These are phyloP conservation scores for Drosophila percnosoma DNA, from an alignment of 2,888 invertebrate species.

Conservation along the genomic window DNA sequence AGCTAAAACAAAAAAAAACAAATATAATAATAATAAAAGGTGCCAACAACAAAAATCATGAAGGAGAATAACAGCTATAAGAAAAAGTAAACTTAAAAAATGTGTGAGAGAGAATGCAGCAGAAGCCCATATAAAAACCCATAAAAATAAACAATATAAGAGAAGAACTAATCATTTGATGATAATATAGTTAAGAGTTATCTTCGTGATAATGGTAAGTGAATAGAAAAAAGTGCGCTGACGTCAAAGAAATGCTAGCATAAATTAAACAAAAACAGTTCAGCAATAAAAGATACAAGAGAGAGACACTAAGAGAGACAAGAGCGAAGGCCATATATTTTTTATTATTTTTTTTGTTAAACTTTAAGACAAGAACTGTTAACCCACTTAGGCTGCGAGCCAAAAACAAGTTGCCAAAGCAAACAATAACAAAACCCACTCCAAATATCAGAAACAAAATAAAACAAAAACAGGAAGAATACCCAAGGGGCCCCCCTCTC, in stretches of 20 bases:
- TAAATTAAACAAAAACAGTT: constrained; percentile 42
- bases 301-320: not conserved
- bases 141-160: constrained; percentile 30
- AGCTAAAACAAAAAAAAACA: constrained; percentile 24
- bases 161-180: constrained; percentile 31
- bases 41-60: constrained; percentile 30
- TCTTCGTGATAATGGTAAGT: constrained; percentile 36
- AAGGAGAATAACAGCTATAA: constrained; percentile 8
- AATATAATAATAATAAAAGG: constrained; percentile 45
- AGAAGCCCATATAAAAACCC: constrained; percentile 15
- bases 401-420: constrained; percentile 47
- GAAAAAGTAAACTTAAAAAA: constrained; percentile 38
- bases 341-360: constrained; percentile 25
- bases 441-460: constrained; percentile 13
- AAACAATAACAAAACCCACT: constrained; percentile 22
- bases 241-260: constrained; percentile 48
- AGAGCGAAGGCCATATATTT: not conserved
- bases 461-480: constrained; percentile 41
- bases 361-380: constrained; percentile 67
- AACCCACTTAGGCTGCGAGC: constrained; percentile 70
- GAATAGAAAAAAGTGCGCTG: constrained; percentile 26
- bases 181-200: constrained; percentile 14
- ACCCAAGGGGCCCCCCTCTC: not conserved
- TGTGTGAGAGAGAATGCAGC: constrained; percentile 19
- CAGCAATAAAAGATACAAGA: constrained; percentile 4